phyloP scores from a whole-genome alignment of 2,888 invertebrate genomes.

The Meandrusa payeni region DNA sequence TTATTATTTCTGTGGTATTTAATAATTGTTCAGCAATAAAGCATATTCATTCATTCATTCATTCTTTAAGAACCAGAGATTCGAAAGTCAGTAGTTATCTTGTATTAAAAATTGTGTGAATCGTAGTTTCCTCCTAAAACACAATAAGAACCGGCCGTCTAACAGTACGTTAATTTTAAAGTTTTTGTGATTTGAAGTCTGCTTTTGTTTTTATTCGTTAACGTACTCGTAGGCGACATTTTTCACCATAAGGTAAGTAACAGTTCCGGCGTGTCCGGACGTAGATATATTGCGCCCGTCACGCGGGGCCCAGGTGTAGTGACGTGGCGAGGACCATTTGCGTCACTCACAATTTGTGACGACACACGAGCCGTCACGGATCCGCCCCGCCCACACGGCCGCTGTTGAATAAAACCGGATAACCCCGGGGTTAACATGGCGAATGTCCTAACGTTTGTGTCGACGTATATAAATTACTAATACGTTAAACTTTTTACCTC shows the following conservation, averaged over 20 bases:
- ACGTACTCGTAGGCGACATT: background rate
- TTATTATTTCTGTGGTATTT: too few species aligned
- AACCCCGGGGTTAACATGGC: background rate
- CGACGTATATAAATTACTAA: constrained; percentile 2
- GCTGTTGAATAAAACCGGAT: constrained; percentile 4
- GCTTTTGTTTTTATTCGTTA: too few species aligned
- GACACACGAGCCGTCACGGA: constrained; percentile 11
- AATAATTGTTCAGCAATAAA: too few species aligned
- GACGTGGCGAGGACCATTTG: constrained; percentile 16
- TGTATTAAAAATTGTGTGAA: too few species aligned
- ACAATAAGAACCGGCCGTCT: too few species aligned
- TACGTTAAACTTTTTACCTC: too few species aligned
- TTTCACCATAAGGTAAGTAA: constrained; percentile 7
- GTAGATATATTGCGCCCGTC: constrained; percentile 21
- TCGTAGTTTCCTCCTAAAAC: too few species aligned
- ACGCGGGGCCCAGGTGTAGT: constrained; percentile 19
- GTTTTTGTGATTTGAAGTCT: too few species aligned
- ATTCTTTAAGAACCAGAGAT: too few species aligned
- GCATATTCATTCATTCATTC: too few species aligned
- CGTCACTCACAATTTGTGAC: constrained; percentile 23
- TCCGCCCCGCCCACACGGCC: background rate
- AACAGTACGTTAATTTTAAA: too few species aligned
- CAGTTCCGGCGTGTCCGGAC: constrained; percentile 8
- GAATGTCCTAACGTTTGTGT: background rate
- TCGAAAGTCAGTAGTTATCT: too few species aligned